Percentiles rank a stretch among this genome's conserved stretches.
Conservation (phyloP, 2,888 invertebrate genomes). For the Globia sparganii region DNA sequence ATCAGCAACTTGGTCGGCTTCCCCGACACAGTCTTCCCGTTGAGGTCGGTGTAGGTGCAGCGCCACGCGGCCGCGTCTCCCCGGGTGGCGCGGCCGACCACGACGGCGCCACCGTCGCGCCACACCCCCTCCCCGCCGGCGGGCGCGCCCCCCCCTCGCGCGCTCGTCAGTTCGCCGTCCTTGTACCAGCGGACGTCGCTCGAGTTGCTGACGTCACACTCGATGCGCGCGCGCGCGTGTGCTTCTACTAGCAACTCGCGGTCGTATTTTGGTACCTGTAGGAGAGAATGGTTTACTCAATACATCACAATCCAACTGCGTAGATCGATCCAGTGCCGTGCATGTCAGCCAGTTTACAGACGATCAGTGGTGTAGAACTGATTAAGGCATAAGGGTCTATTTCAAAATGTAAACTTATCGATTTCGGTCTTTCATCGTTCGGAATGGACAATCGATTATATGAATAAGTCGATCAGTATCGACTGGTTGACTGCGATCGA, state of each 20-base stretch:
- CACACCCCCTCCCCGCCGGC: conserved; percentile 76
- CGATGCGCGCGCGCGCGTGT: conserved; percentile 77
- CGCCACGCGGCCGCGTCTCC: conserved; percentile 94
- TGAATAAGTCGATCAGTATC: too few species aligned
- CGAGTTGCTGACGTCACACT: conserved; percentile 80
- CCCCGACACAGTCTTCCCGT: conserved; percentile 91
- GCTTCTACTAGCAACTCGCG: conserved; percentile 83
- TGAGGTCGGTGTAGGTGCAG: conserved; percentile 92
- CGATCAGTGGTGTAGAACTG: background rate
- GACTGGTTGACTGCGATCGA: background rate
- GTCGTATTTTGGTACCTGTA: conserved; percentile 73
- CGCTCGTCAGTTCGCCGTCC: conserved; percentile 76
- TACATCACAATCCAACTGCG: background rate
- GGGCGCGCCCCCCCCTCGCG: conserved; percentile 59
- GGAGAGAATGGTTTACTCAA: background rate
- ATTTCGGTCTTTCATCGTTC: too few species aligned
- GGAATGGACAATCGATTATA: background rate
- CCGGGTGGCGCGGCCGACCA: conserved; percentile 83
- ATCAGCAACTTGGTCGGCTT: conserved; percentile 81
- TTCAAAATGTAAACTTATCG: background rate
- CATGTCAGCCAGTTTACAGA: background rate
- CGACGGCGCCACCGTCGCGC: conserved; percentile 75
- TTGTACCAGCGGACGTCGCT: conserved; percentile 84
- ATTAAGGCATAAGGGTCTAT: background rate
- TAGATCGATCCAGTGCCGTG: background rate